These are phyloP conservation scores for Scrobipalpa atriplicella DNA, from an alignment of 2,888 invertebrate species.

Conservation along the genomic window DNA sequence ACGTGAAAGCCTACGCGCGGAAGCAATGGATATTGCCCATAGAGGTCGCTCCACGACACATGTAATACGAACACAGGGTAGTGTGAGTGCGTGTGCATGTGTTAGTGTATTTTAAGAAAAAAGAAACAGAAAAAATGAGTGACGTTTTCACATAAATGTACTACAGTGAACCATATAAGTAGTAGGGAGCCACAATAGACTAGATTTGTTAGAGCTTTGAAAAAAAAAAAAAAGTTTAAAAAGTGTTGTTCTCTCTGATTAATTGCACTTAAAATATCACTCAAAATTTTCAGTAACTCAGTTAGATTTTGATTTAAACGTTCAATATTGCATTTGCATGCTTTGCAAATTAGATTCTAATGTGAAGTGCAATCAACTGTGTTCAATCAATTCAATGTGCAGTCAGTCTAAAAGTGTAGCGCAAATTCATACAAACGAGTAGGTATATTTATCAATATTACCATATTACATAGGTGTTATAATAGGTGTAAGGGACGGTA, in stretches of 20 bases:
- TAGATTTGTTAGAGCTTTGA: no score
- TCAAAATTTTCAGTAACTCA: neutral
- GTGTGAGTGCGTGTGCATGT: neutral
- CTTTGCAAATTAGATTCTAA: neutral
- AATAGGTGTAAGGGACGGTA: no score
- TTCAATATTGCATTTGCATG: neutral
- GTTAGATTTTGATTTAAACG: neutral
- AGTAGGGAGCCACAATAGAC: no score
- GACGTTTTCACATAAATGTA: neutral
- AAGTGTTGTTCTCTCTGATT: no score
- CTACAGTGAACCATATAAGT: neutral
- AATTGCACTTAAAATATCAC: no score
- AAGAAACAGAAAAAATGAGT: no score
- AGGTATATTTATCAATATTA: no score
- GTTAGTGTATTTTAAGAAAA: neutral
- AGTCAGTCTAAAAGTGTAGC: neutral
- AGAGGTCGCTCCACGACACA: constrained; percentile 41
- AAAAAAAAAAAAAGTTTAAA: no score
- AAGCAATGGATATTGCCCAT: neutral
- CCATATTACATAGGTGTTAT: no score
- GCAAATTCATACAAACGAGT: no score
- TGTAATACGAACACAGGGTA: constrained; percentile 63
- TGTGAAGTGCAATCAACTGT: neutral
- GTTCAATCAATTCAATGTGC: neutral
- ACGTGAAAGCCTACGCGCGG: constrained; percentile 26